A percentile compares a stretch with the other conserved stretches of the same genome.
phyloP scores from a whole-genome alignment of 2,888 invertebrate genomes.

The Helleia helle region DNA sequence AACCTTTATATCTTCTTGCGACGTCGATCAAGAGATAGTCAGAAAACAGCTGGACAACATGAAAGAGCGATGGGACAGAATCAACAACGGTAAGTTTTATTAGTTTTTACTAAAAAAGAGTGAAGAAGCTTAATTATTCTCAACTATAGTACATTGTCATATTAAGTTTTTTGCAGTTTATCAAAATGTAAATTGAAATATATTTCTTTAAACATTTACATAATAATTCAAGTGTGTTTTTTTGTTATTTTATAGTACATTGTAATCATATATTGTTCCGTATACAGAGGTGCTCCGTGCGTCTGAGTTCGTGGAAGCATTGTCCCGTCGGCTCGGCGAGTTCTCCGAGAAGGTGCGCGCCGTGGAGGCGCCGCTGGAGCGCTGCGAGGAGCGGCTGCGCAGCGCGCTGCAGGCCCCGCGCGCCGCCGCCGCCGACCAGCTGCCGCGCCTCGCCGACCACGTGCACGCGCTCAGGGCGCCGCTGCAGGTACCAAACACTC shows the following conservation, averaged over 20 bases:
- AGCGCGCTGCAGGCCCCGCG: constrained; percentile 78
- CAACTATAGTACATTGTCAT: too few relatives aligned
- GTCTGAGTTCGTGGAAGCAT: constrained; percentile 87
- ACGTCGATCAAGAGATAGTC: constrained; percentile 92
- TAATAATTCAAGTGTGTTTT: too few relatives aligned
- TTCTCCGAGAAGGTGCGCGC: constrained; percentile 89
- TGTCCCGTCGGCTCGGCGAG: constrained; percentile 85
- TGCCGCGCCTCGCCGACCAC: constrained; percentile 88
- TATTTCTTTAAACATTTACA: not conserved
- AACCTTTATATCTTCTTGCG: constrained; percentile 89
- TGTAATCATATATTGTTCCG: too few relatives aligned
- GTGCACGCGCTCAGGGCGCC: constrained; percentile 85
- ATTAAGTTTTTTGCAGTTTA: too few relatives aligned
- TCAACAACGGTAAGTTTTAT: constrained; percentile 81
- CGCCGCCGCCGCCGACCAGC: constrained; percentile 88
- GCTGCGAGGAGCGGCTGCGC: constrained; percentile 86
- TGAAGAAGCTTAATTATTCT: too few relatives aligned
- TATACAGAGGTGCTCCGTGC: constrained; percentile 78
- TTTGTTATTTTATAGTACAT: too few relatives aligned
- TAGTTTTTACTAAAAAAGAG: too few relatives aligned
- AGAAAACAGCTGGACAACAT: constrained; percentile 85
- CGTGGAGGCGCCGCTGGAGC: constrained; percentile 86
- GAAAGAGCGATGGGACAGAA: constrained; percentile 91
- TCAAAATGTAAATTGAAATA: too few relatives aligned
- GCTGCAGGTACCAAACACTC: constrained; percentile 45